These are phyloP conservation scores for Coleophora flavipennella DNA, from an alignment of 2,888 invertebrate genomes.

Conservation along the genomic window DNA sequence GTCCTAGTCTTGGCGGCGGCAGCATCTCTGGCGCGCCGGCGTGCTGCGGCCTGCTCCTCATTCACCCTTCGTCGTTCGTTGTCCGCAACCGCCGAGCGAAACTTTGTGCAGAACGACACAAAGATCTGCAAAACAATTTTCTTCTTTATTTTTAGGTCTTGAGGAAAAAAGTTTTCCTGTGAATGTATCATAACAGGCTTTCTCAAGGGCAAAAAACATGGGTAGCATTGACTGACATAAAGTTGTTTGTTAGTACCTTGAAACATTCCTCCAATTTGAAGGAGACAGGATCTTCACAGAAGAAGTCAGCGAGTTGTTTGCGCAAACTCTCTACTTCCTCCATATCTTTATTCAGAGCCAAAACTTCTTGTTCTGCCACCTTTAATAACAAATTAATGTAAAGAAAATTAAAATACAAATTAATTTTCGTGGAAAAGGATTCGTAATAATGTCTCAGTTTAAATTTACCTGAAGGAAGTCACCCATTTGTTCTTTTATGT, in stretches of 20 bases:
- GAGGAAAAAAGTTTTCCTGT: too few relatives aligned
- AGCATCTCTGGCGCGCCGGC: slow-evolving; percentile 74
- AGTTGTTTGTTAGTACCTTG: slow-evolving; percentile 63
- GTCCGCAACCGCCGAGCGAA: slow-evolving; percentile 86
- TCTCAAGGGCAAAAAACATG: too few relatives aligned
- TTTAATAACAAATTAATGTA: slow-evolving; percentile 23
- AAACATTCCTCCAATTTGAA: slow-evolving; percentile 97
- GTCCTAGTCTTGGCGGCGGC: slow-evolving; percentile 31
- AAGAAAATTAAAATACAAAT: background rate
- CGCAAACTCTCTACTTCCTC: slow-evolving; percentile 86
- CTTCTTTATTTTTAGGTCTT: too few relatives aligned
- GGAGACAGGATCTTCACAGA: slow-evolving; percentile 91
- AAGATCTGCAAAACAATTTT: slow-evolving; percentile 51
- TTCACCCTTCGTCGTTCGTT: slow-evolving; percentile 86
- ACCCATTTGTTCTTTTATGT: slow-evolving; percentile 90
- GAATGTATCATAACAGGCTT: too few relatives aligned
- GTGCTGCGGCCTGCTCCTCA: slow-evolving; percentile 88
- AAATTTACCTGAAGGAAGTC: slow-evolving; percentile 83
- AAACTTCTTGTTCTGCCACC: slow-evolving; percentile 86
- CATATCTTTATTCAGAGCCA: slow-evolving; percentile 83
- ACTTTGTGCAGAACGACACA: slow-evolving; percentile 89
- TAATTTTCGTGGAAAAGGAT: background rate
- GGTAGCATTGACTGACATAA: too few relatives aligned
- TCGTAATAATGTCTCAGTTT: too few relatives aligned
- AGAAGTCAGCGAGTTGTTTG: slow-evolving; percentile 88